phyloP scores from a whole-genome alignment of 35 echinoderm and acorn worm species.

The Lytechinus pictus region DNA sequence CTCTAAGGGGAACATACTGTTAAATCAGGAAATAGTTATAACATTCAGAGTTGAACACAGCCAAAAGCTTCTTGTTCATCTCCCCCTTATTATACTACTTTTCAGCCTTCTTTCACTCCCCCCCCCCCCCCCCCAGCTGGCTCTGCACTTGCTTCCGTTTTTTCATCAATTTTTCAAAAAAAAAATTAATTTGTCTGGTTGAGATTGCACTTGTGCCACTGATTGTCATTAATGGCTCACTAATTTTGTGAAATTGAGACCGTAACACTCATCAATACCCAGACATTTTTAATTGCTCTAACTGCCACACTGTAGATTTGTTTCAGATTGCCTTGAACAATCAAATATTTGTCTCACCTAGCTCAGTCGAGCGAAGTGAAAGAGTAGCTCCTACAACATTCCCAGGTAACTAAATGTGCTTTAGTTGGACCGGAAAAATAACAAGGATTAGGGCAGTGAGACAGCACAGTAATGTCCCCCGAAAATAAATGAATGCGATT shows the following conservation, averaged over 20 bases:
- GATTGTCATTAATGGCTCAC: neutral
- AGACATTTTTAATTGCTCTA: constrained; percentile 3
- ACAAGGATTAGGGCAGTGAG: too few species aligned
- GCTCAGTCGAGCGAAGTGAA: neutral
- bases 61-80: neutral
- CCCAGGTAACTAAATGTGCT: neutral
- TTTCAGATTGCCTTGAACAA: neutral
- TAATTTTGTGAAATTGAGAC: neutral
- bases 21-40: too few species aligned
- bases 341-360: neutral
- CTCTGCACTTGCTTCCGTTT: neutral
- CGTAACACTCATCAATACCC: neutral
- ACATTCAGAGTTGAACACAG: too few species aligned
- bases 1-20: too few species aligned
- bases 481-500: too few species aligned
- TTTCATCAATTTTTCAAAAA: neutral
- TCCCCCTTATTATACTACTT: neutral
- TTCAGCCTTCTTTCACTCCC: too few species aligned
- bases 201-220: neutral
- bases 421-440: too few species aligned
- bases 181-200: neutral
- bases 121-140: neutral
- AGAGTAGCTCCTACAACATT: neutral
- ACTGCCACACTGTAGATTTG: neutral
- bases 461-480: too few species aligned